A percentile compares a stretch with the other conserved stretches of the same genome.
These are phyloP conservation scores for Sphyrna mokarran DNA, from an alignment of 2,113 vertebrate genomes.

Conservation along the genomic window DNA sequence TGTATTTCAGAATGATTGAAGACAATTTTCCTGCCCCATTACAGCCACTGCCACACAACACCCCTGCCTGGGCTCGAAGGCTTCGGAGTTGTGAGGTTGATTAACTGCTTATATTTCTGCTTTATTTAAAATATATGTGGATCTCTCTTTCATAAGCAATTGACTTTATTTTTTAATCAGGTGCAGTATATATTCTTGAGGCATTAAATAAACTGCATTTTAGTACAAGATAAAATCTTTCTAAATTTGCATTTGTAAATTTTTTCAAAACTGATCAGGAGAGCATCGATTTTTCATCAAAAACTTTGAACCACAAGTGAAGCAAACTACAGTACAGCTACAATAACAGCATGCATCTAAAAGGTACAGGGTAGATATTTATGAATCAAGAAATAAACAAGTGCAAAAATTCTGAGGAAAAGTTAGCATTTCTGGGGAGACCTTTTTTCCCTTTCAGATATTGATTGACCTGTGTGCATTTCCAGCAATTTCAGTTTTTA, in stretches of 20 bases:
- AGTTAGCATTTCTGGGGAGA: not conserved
- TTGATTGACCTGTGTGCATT: not conserved
- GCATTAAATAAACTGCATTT: not conserved
- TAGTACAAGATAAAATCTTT: not conserved
- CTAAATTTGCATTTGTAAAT: not conserved
- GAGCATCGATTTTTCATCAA: not conserved
- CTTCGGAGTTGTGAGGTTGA: slow-evolving; percentile 70
- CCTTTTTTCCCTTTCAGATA: not conserved
- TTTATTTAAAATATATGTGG: not conserved
- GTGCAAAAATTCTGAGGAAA: slow-evolving; percentile 3
- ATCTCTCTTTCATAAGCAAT: not conserved
- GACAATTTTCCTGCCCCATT: slow-evolving; percentile 55
- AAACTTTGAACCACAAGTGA: not conserved
- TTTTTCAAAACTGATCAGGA: not conserved
- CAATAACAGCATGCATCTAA: not conserved
- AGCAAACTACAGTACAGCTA: not conserved
- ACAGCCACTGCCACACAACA: slow-evolving; percentile 58
- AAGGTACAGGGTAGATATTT: not conserved
- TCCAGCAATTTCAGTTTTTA: not conserved
- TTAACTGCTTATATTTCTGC: slow-evolving; percentile 19
- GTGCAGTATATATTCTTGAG: too few relatives aligned
- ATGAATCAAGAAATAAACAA: not conserved
- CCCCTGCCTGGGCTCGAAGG: slow-evolving; percentile 63
- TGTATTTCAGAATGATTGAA: slow-evolving; percentile 35
- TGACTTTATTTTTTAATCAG: not conserved